Conservation (phyloP, 1,140 invertebrate species). For the Ganaspis sp. region DNA sequence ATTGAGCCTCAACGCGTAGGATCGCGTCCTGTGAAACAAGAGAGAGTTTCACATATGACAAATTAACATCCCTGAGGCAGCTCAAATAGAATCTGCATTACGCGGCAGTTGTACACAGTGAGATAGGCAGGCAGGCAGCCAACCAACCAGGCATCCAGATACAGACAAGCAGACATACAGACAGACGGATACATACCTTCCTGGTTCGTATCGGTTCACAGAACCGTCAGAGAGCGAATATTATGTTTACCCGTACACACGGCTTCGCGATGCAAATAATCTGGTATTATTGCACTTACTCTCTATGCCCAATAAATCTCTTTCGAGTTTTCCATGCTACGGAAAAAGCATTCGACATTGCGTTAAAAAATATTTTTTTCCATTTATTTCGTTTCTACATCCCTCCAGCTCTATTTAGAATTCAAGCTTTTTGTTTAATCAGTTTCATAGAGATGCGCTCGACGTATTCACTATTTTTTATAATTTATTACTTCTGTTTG, state of each 20-base stretch:
- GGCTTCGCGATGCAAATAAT: slow-evolving; percentile 76
- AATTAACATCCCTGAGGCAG: slow-evolving; percentile 75
- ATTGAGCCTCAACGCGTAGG: slow-evolving; percentile 14
- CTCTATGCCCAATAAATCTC: slow-evolving; percentile 51
- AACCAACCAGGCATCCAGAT: slow-evolving; percentile 49
- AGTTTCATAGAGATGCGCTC: too few species aligned
- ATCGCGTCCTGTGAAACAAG: slow-evolving; percentile 40
- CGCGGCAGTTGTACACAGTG: slow-evolving; percentile 66
- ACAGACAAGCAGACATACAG: slow-evolving; percentile 52
- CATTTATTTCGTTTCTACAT: neutral
- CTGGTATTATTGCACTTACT: slow-evolving; percentile 77
- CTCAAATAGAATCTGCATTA: slow-evolving; percentile 75
- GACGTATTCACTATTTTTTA: too few species aligned
- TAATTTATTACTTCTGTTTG: too few species aligned
- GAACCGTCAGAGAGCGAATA: slow-evolving; percentile 74
- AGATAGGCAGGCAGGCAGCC: slow-evolving; percentile 52
- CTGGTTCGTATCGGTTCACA: slow-evolving; percentile 72
- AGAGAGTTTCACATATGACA: slow-evolving; percentile 69
- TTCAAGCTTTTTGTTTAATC: neutral
- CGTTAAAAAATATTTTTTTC: slow-evolving; percentile 21
- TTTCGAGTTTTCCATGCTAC: slow-evolving; percentile 51
- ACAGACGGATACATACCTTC: slow-evolving; percentile 59
- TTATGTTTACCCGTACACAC: slow-evolving; percentile 77
- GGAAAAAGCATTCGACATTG: slow-evolving; percentile 44
- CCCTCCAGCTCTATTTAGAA: neutral